Evolutionary conservation across 2,797 vertebrate genomes (phyloP).

Genomic region (Diplodus puntazzo): DNA sequence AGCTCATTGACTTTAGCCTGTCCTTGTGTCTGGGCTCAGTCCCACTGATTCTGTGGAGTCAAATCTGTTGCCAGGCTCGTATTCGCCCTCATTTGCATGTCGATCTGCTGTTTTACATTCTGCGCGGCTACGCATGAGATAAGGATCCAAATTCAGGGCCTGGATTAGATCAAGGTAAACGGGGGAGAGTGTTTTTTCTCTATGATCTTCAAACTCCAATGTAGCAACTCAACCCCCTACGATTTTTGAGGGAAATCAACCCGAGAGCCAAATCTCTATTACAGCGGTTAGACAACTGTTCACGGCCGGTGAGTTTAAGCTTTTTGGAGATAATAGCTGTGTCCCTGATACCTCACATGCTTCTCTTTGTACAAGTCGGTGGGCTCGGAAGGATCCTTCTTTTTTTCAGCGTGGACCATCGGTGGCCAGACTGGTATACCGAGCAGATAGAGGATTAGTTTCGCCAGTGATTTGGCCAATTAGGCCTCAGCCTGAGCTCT

Average conservation of each 20-base stretch:
- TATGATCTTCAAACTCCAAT: slow-evolving; percentile 33
- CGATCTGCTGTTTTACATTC: slow-evolving; percentile 59
- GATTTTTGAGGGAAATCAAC: slow-evolving; percentile 31
- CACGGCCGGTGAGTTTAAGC: slow-evolving; percentile 3
- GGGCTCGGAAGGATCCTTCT: slow-evolving; percentile 9
- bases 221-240: slow-evolving; percentile 1
- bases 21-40: slow-evolving; percentile 65
- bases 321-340: slow-evolving; percentile 33
- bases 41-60: slow-evolving; percentile 53
- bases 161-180: slow-evolving; percentile 50
- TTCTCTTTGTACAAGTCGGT: slow-evolving; percentile 17
- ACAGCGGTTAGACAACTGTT: slow-evolving; percentile 23
- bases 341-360: slow-evolving; percentile 7
- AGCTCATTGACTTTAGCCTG: slow-evolving; percentile 66
- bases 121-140: slow-evolving; percentile 23
- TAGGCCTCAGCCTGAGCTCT: slow-evolving; percentile 60
- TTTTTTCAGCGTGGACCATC: slow-evolving; percentile 18
- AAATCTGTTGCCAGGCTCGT: slow-evolving; percentile 51
- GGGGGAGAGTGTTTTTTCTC: slow-evolving; percentile 8
- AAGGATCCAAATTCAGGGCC: slow-evolving; percentile 34
- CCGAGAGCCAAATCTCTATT: slow-evolving; percentile 31
- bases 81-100: slow-evolving; percentile 65
- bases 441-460: slow-evolving; percentile 69
- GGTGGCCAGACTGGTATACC: slow-evolving; percentile 15
- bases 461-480: slow-evolving; percentile 75